Percentiles rank a stretch among this genome's conserved stretches.
phyloP scores from a whole-genome alignment of 1,140 invertebrate species.

The Campoletis sonorensis region DNA sequence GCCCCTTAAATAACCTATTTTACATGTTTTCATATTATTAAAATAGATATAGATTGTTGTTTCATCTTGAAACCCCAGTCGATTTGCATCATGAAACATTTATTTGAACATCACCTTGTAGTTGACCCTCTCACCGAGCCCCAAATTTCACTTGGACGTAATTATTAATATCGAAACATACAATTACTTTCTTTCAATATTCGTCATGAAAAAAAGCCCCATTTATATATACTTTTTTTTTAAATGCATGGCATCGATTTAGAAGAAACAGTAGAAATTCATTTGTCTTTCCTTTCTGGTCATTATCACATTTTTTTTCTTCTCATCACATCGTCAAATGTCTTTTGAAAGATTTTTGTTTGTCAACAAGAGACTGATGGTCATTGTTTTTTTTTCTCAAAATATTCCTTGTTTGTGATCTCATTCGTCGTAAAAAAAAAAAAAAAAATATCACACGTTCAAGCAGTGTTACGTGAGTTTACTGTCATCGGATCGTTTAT shows the following conservation, averaged over 20 bases:
- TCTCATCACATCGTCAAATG: conserved; percentile 60
- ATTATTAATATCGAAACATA: too few species aligned
- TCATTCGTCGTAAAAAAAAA: conserved; percentile 47
- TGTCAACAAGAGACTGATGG: not conserved
- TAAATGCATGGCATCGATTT: conserved; percentile 39
- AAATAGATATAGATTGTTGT: too few species aligned
- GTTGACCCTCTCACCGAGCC: too few species aligned
- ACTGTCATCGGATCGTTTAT: conserved; percentile 50
- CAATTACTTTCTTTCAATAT: too few species aligned
- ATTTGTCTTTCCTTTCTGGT: not conserved
- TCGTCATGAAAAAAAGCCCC: conserved; percentile 8
- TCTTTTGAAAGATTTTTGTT: conserved; percentile 72
- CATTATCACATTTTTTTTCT: conserved; percentile 28
- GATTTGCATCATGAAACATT: too few species aligned
- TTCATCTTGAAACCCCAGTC: too few species aligned
- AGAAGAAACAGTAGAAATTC: conserved; percentile 35
- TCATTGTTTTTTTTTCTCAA: too few species aligned
- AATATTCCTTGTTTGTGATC: conserved; percentile 1
- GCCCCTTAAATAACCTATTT: not conserved
- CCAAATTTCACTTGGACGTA: too few species aligned
- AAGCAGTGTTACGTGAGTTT: conserved; percentile 75
- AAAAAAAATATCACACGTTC: conserved; percentile 62
- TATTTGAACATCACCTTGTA: too few species aligned
- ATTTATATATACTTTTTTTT: not conserved
- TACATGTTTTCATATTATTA: not conserved